Base-by-base conservation (phyloP, 1,140 invertebrate genomes). In the Homarus americanus region DNA sequence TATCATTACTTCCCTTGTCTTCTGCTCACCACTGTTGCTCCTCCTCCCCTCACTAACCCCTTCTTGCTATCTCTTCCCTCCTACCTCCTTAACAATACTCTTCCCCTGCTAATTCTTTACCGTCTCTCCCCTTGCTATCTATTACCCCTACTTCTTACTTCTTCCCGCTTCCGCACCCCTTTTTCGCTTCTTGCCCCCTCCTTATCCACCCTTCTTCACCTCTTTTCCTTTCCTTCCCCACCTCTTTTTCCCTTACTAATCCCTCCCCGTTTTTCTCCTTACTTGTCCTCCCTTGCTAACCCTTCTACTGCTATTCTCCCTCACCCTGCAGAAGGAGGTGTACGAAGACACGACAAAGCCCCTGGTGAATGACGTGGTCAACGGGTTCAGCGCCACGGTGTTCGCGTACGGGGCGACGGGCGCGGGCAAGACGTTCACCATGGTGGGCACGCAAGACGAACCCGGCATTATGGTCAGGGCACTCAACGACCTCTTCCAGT, bases 321-420 rank as follows among this genome's bases (percentile, higher is more conserved):
- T 41, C 12, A n/a, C 38, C 34, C 92, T 93, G 28, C 93, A 98
- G 97, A 96, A 97, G 93, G 96, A 97, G 91, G 97, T 99, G 2
- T 99, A 99, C 94, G 96, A 96, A 85, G 96, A 94, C n/a, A 96
- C 96, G 24, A 95, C 95, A 24, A 95, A 94, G 93, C 93, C 93
- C 53, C 93, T 96, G 2, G 94, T 96, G 12, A 96, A 97, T 95
- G 95, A 94, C 92, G 95, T 96, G 41, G 94, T 96, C 36, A 93
- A 94, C 63, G 96, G 96, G 0, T 96, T 94, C 90, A 97, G 97
- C 93, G 98, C 97, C 0, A 98, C 98, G 0, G 98, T 99, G 0
- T 99, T 99, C 94, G 98, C 98, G 2, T 99, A 99, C 94, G 98
- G 98, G n/a, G 97, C 98, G 0, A 99, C 98, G 28, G 95, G 98